A percentile compares a stretch with the other conserved stretches of the same genome.
These are phyloP conservation scores for Coreoperca whiteheadi DNA, from an alignment of 2,113 vertebrate genomes.

Conservation along the genomic window DNA sequence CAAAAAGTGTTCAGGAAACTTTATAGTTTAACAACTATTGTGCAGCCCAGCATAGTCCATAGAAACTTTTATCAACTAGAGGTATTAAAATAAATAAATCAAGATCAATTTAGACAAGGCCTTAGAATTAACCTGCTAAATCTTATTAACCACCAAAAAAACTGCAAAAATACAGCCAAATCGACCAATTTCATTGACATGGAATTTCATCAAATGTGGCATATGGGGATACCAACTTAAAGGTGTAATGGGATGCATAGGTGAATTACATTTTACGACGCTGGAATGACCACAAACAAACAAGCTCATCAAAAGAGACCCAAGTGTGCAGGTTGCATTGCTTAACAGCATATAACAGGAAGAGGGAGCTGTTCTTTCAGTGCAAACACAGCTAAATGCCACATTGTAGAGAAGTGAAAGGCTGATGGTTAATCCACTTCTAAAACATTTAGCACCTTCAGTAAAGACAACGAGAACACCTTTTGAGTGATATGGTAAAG, in stretches of 20 bases:
- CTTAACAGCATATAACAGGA: background rate
- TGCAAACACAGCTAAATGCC: background rate
- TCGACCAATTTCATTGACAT: background rate
- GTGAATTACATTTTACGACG: background rate
- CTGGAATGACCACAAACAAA: constrained; percentile 1
- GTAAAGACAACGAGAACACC: background rate
- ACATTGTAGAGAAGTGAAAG: background rate
- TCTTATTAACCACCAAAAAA: background rate
- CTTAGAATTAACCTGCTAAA: background rate
- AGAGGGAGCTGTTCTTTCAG: background rate
- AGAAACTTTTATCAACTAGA: constrained; percentile 22
- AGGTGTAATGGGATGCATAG: background rate
- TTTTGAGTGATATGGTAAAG: background rate
- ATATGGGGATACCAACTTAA: background rate
- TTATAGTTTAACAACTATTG: constrained; percentile 26
- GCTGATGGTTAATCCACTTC: background rate
- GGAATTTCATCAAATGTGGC: too few relatives aligned
- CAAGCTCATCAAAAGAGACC: too few relatives aligned
- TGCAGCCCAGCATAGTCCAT: background rate
- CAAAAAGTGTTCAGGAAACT: constrained; percentile 24
- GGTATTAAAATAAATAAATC: constrained; percentile 15
- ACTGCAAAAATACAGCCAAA: background rate
- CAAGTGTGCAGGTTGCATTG: background rate
- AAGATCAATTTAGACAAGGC: constrained; percentile 22
- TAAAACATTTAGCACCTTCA: background rate